A percentile compares a stretch with the other conserved stretches of the same genome.
phyloP scores from a whole-genome alignment of 2,797 vertebrate species.

The Anguilla megastoma region DNA sequence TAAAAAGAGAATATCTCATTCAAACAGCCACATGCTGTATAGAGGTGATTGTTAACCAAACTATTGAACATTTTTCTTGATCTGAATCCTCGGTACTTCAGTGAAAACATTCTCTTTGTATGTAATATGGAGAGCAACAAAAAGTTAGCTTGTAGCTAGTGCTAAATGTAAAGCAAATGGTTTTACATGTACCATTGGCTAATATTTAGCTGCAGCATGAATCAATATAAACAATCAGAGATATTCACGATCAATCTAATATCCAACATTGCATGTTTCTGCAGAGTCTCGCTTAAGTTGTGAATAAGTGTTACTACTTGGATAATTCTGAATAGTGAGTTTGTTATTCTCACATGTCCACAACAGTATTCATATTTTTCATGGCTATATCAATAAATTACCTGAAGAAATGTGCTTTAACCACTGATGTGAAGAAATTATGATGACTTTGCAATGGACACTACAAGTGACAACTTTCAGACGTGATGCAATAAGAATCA shows the following conservation, averaged over 20 bases:
- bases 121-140: background rate
- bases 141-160: background rate
- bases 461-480: background rate
- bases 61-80: background rate
- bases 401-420: background rate
- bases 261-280: background rate
- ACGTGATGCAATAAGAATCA: background rate
- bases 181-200: background rate
- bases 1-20: background rate
- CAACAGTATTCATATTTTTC: background rate
- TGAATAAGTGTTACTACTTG: background rate
- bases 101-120: background rate
- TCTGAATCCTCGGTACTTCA: background rate
- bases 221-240: background rate
- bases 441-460: background rate
- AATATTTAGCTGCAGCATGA: background rate
- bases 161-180: conserved; percentile 2
- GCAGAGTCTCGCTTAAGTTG: background rate
- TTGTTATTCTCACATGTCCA: background rate
- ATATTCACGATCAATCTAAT: background rate
- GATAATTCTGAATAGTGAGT: background rate
- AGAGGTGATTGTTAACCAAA: background rate
- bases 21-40: background rate
- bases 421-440: too few species aligned
- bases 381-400: background rate